Percentiles rank a stretch among this genome's conserved stretches.
phyloP scores from a whole-genome alignment of 2,113 vertebrate species.

The Indri indri region DNA sequence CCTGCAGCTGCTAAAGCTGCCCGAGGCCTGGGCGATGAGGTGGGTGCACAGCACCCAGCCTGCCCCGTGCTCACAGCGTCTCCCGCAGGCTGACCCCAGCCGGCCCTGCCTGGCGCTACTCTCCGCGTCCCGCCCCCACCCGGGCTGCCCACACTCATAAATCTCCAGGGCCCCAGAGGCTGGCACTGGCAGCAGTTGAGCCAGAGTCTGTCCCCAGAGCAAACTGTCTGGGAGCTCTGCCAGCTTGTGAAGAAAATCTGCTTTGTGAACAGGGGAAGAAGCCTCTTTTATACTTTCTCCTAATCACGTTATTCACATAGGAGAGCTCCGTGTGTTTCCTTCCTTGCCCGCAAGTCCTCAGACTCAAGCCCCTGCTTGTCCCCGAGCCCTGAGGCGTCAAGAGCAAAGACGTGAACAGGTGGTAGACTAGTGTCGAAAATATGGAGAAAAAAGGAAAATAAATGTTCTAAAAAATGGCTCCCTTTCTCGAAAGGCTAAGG shows the following conservation, averaged over 20 bases:
- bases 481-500: not conserved
- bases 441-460: not conserved
- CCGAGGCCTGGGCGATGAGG: not conserved
- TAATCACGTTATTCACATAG: conserved; percentile 41
- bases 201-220: conserved; percentile 64
- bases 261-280: conserved; percentile 42
- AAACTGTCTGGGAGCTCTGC: conserved; percentile 66
- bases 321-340: not conserved
- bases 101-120: not conserved
- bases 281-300: conserved; percentile 13
- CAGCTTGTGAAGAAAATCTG: conserved; percentile 53
- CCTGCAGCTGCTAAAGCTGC: not conserved
- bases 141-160: not conserved
- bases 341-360: conserved; percentile 35
- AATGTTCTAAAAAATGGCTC: not conserved
- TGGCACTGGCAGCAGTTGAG: not conserved
- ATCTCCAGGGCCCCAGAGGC: not conserved
- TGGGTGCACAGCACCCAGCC: not conserved
- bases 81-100: not conserved
- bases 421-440: not conserved
- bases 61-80: not conserved
- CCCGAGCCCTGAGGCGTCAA: not conserved
- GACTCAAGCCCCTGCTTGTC: conserved; percentile 59
- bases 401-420: not conserved
- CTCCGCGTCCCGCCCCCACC: not conserved